Conservation (phyloP, 2,113 vertebrate genomes). For the Piprites chloris region DNA sequence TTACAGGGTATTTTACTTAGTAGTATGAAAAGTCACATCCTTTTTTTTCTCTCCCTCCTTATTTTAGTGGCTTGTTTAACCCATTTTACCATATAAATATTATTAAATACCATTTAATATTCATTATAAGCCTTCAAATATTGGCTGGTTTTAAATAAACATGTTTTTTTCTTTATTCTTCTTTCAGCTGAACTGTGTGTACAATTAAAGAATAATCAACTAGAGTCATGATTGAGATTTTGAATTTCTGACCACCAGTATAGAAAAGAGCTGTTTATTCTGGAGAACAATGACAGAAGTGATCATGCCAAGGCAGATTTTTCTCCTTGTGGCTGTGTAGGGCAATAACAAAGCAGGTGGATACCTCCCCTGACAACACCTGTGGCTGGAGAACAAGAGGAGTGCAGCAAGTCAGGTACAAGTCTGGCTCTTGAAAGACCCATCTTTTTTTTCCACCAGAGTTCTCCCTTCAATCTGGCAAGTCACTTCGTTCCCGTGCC, state of each 20-base stretch:
- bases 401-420: background rate
- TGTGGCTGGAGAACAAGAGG: background rate
- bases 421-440: background rate
- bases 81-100: background rate
- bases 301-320: background rate
- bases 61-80: background rate
- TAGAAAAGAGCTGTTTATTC: background rate
- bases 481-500: background rate
- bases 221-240: background rate
- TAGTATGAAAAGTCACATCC: background rate
- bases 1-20: background rate
- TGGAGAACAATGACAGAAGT: background rate
- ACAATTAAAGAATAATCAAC: background rate
- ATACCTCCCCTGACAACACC: background rate
- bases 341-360: background rate
- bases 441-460: background rate
- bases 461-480: background rate
- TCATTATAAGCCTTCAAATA: background rate
- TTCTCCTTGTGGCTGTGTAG: background rate
- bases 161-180: background rate
- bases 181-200: background rate
- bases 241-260: background rate
- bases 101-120: slow-evolving; percentile 14
- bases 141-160: background rate
- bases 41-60: background rate